A percentile compares a stretch with the other conserved stretches of the same genome.
Conservation (phyloP, 2,113 vertebrate genomes). For the Psilopsiagon aymara region DNA sequence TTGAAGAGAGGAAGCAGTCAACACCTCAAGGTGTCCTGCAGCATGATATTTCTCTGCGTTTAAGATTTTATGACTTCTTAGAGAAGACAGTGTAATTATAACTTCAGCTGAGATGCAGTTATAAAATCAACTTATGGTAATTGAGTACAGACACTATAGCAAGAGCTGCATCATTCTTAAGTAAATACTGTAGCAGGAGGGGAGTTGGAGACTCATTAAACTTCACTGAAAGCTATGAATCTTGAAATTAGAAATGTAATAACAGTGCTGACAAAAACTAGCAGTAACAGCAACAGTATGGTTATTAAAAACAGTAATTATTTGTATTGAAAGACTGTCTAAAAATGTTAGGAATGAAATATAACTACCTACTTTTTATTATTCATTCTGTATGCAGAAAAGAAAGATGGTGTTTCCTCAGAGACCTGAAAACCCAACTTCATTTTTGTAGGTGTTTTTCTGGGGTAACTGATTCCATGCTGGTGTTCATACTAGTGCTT, state of each 20-base stretch:
- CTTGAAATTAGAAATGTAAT: conserved; percentile 24
- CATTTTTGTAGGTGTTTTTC: not conserved
- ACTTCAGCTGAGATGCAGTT: not conserved
- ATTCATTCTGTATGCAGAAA: not conserved
- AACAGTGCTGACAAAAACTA: not conserved
- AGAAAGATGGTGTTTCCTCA: not conserved
- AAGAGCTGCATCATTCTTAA: conserved; percentile 15
- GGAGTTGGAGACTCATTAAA: not conserved
- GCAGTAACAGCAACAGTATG: not conserved
- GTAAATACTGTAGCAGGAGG: conserved; percentile 9
- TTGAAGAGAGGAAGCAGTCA: not conserved
- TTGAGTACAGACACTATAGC: conserved; percentile 1
- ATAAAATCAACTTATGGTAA: conserved; percentile 41
- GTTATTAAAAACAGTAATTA: conserved; percentile 27
- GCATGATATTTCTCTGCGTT: not conserved
- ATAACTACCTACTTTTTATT: not conserved
- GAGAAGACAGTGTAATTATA: conserved; percentile 44
- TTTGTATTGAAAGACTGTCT: not conserved
- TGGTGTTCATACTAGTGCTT: not conserved
- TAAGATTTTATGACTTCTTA: conserved; percentile 37
- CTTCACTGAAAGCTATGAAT: not conserved
- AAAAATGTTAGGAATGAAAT: not conserved
- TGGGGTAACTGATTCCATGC: not conserved
- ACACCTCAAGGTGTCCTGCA: conserved; percentile 35
- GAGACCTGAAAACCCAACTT: not conserved